phyloP scores from a whole-genome alignment of 2,797 vertebrate species.

The Alectoris magna region DNA sequence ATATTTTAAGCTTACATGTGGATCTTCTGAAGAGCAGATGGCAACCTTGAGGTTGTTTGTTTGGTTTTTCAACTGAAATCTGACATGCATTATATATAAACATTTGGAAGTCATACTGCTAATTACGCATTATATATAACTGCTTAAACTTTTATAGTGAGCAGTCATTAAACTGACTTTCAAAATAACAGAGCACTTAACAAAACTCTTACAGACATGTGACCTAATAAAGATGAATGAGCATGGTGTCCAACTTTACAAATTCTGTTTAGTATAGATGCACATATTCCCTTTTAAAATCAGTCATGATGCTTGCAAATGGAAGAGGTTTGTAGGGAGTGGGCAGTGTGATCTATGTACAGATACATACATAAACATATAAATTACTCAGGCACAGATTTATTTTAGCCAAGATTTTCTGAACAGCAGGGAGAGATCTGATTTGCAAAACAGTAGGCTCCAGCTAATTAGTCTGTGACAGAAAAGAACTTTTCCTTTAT shows the following conservation, averaged over 20 bases:
- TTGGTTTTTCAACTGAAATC: background rate
- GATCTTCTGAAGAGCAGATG: conserved; percentile 46
- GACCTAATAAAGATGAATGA: background rate
- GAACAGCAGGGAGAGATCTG: conserved; percentile 26
- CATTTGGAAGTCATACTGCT: conserved; percentile 64
- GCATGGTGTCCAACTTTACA: background rate
- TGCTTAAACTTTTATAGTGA: conserved; percentile 36
- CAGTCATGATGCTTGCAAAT: background rate
- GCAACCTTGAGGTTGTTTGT: conserved; percentile 33
- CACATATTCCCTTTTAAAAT: background rate
- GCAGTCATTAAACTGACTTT: conserved; percentile 30
- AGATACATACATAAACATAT: background rate
- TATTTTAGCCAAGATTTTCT: background rate
- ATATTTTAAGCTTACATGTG: conserved; percentile 48
- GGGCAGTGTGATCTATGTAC: background rate
- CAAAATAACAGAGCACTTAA: conserved; percentile 26
- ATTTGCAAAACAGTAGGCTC: conserved; percentile 8
- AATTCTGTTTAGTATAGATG: background rate
- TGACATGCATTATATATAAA: conserved; percentile 53
- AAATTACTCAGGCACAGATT: conserved; percentile 21
- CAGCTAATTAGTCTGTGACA: conserved; percentile 8
- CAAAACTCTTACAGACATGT: background rate
- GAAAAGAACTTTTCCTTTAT: conserved; percentile 18
- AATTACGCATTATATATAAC: conserved; percentile 8
- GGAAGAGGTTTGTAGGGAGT: background rate